Conservation (phyloP, 2,888 invertebrate genomes). For the Hydriomena furcata region DNA sequence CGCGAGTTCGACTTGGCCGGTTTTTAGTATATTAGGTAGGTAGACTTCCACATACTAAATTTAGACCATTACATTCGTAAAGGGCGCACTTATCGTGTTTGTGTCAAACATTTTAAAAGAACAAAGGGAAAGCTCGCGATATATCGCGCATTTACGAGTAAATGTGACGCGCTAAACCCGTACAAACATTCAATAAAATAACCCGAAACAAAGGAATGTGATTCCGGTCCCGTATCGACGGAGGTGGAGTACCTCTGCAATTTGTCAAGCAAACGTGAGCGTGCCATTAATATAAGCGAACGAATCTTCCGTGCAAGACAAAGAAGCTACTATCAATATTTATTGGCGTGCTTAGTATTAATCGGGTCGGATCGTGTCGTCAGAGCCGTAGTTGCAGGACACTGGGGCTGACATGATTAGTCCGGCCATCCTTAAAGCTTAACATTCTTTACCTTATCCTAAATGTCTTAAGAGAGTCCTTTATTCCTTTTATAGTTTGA, state of each 20-base stretch:
- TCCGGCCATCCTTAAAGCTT: no score
- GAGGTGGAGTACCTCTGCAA: conserved; percentile 48
- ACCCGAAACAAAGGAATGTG: conserved; percentile 39
- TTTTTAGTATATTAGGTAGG: no score
- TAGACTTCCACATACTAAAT: background rate
- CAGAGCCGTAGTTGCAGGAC: conserved; percentile 23
- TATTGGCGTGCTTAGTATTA: conserved; percentile 82
- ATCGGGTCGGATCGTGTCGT: conserved; percentile 71
- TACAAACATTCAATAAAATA: conserved; percentile 37
- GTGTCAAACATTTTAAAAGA: conserved; percentile 13
- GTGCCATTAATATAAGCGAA: conserved; percentile 76
- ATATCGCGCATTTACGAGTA: conserved; percentile 28
- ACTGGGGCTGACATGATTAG: background rate
- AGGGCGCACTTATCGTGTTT: conserved; percentile 14
- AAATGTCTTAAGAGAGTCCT: no score
- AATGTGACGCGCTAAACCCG: conserved; percentile 34
- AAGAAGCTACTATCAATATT: conserved; percentile 80
- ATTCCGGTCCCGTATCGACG: conserved; percentile 35
- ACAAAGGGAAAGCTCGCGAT: conserved; percentile 22
- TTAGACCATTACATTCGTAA: conserved; percentile 5
- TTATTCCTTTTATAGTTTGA: no score
- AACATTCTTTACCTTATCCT: no score
- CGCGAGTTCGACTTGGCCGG: no score
- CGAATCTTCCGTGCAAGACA: conserved; percentile 77
- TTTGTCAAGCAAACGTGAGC: conserved; percentile 74